phyloP scores from a whole-genome alignment of 2,888 invertebrate species.

The Drosophila mulleri region DNA sequence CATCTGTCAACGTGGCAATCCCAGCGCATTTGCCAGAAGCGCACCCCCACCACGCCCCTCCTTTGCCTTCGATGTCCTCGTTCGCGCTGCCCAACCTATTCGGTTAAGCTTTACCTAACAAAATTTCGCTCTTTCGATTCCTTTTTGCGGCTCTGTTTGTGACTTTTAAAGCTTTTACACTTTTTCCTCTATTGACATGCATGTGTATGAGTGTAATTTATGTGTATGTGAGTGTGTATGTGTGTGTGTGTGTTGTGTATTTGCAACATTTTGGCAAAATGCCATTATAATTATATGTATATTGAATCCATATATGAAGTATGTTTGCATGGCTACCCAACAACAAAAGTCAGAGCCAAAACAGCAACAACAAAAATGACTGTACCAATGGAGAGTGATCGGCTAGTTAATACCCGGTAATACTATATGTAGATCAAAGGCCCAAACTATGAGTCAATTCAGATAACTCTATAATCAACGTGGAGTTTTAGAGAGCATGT shows the following conservation, averaged over 20 bases:
- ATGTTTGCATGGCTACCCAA: slow-evolving; percentile 27
- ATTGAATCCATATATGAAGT: slow-evolving; percentile 19
- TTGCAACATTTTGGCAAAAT: slow-evolving; percentile 69
- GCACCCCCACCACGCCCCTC: background rate
- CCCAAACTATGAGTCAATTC: background rate
- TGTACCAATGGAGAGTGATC: background rate
- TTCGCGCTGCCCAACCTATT: background rate
- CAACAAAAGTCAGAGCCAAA: slow-evolving; percentile 6
- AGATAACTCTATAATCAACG: background rate
- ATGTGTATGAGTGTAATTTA: background rate
- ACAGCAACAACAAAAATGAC: background rate
- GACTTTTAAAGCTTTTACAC: slow-evolving; percentile 39
- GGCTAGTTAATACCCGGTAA: background rate
- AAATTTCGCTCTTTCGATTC: slow-evolving; percentile 21
- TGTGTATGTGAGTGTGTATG: slow-evolving; percentile 12
- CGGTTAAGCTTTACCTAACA: slow-evolving; percentile 2
- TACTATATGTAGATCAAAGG: background rate
- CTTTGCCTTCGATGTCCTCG: background rate
- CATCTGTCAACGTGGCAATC: slow-evolving; percentile 49
- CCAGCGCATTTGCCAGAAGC: slow-evolving; percentile 25
- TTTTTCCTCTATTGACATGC: slow-evolving; percentile 23
- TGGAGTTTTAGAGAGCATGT: background rate
- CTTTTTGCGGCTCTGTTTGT: slow-evolving; percentile 13
- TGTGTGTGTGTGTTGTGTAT: slow-evolving; percentile 10
- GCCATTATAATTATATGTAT: slow-evolving; percentile 77